Evolutionary conservation across 2,797 vertebrate genomes (phyloP).

Genomic region (Alcedo atthis): DNA sequence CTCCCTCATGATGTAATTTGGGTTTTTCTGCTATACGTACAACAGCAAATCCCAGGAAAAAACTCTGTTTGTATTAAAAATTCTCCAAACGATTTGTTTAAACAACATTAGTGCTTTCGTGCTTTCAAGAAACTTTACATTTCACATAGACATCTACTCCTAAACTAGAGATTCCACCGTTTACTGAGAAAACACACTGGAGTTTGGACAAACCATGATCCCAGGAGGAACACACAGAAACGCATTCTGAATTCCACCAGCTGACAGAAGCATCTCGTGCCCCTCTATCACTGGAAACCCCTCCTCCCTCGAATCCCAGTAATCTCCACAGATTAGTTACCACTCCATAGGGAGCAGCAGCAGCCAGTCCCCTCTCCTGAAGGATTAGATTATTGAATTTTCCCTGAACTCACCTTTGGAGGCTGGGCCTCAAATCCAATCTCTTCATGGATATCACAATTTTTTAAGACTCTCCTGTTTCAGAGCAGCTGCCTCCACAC

Average conservation of each 20-base stretch:
- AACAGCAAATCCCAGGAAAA: slow-evolving; percentile 9
- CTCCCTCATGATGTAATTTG: slow-evolving; percentile 5
- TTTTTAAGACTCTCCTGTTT: not conserved
- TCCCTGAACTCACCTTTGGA: not conserved
- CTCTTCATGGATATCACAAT: not conserved
- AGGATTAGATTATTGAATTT: not conserved
- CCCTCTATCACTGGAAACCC: not conserved
- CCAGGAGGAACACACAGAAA: not conserved
- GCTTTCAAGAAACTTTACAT: not conserved
- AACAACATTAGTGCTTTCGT: not conserved
- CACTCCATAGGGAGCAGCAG: not conserved
- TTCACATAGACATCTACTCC: not conserved
- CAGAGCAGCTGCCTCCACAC: not conserved
- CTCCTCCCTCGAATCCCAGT: not conserved
- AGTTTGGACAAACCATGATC: not conserved
- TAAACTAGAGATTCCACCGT: not conserved
- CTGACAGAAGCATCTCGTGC: not conserved
- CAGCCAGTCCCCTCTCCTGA: not conserved
- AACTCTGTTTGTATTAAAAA: not conserved
- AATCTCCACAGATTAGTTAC: not conserved
- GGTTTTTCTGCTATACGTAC: not conserved
- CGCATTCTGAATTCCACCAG: not conserved
- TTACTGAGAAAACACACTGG: not conserved
- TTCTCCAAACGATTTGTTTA: not conserved
- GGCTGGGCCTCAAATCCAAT: not conserved